These are phyloP conservation scores for Drosophila multiciliata DNA, from an alignment of 2,888 invertebrate species.

Conservation along the genomic window DNA sequence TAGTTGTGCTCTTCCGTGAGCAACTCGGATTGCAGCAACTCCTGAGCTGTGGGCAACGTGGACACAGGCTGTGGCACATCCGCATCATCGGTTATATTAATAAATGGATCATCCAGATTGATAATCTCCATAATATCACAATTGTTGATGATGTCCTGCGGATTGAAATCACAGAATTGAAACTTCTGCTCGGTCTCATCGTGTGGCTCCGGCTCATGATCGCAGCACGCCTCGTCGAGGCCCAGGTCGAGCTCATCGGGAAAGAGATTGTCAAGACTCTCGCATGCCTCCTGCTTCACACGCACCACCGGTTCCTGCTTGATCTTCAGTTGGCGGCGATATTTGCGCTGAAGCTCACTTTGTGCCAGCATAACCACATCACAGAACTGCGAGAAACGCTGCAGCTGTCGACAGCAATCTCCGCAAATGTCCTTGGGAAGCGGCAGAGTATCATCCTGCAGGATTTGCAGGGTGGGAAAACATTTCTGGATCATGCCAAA, in stretches of 20 bases:
- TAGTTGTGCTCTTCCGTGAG: slow-evolving; percentile 83
- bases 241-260: slow-evolving; percentile 77
- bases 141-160: slow-evolving; percentile 84
- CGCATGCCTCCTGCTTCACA: slow-evolving; percentile 84
- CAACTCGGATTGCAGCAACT: slow-evolving; percentile 76
- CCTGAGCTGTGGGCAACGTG: slow-evolving; percentile 53
- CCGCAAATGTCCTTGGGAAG: slow-evolving; percentile 83
- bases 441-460: slow-evolving; percentile 82
- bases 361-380: slow-evolving; percentile 83
- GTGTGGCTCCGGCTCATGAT: slow-evolving; percentile 62
- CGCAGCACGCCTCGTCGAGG: slow-evolving; percentile 69
- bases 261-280: slow-evolving; percentile 80
- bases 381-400: slow-evolving; percentile 82
- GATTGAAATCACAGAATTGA: slow-evolving; percentile 82
- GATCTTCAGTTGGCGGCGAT: slow-evolving; percentile 82
- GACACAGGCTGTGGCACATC: slow-evolving; percentile 56
- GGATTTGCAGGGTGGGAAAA: slow-evolving; percentile 84
- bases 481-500: slow-evolving; percentile 84
- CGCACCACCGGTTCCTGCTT: slow-evolving; percentile 84
- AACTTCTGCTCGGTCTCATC: slow-evolving; percentile 83
- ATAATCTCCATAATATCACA: slow-evolving; percentile 85
- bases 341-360: slow-evolving; percentile 79
- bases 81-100: slow-evolving; percentile 84
- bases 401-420: slow-evolving; percentile 77
- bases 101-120: slow-evolving; percentile 84